Percentiles rank a stretch among this genome's conserved stretches.
Conservation (phyloP, 2,888 invertebrate genomes). For the Callinectes sapidus region DNA sequence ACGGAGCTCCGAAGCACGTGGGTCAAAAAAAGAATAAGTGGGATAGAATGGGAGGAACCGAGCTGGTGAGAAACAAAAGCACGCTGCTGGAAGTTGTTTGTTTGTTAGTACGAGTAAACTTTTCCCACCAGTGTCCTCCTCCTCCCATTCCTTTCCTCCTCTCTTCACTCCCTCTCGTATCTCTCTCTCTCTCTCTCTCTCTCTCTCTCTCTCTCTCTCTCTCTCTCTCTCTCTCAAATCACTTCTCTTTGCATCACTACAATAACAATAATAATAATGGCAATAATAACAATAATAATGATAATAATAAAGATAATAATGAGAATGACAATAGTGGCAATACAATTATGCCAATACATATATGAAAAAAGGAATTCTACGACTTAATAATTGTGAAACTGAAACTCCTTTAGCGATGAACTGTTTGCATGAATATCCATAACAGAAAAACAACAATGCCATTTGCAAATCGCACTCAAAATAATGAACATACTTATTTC, state of each 20-base stretch:
- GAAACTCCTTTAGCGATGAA: not conserved
- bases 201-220: slow-evolving; percentile 46
- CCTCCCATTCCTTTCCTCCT: not conserved
- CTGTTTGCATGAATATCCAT: not conserved
- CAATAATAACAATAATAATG: no score
- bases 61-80: not conserved
- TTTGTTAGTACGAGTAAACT: slow-evolving; percentile 2
- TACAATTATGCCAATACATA: not conserved
- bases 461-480: not conserved
- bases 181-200: slow-evolving; percentile 16
- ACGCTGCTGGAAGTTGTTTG: not conserved
- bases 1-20: not conserved
- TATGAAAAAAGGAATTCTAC: not conserved
- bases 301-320: no score
- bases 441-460: not conserved
- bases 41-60: not conserved
- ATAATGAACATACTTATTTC: not conserved
- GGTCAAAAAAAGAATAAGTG: not conserved
- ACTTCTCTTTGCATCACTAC: not conserved
- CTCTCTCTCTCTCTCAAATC: slow-evolving; percentile 8
- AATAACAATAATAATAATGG: not conserved
- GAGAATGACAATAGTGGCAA: not conserved
- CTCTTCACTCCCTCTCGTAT: not conserved
- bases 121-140: not conserved
- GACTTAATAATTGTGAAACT: not conserved